phyloP scores from a whole-genome alignment of 2,113 vertebrate species.

The Macaca nemestrina region DNA sequence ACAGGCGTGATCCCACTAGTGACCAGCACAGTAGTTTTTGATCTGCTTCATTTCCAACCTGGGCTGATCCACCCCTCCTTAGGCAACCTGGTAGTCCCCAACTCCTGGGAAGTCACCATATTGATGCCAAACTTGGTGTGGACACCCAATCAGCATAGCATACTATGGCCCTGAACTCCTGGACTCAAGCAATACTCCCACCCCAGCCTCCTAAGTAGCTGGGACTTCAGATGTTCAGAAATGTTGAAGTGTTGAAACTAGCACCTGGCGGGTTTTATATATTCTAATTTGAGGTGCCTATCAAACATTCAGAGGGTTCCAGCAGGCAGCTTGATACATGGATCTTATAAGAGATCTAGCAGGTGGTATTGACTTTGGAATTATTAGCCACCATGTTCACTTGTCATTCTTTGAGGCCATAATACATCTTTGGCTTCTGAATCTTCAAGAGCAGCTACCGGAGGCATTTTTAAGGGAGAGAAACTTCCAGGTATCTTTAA shows the following conservation, averaged over 20 bases:
- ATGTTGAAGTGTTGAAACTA: no score
- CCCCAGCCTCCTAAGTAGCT: neutral
- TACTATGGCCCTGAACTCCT: neutral
- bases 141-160: neutral
- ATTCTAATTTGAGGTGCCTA: neutral
- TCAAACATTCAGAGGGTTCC: neutral
- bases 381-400: neutral
- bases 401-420: conserved; percentile 6
- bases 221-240: neutral
- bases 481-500: neutral
- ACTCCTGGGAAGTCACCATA: neutral
- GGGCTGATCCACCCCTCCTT: neutral
- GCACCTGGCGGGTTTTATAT: neutral
- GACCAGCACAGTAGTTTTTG: neutral
- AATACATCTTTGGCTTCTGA: conserved; percentile 34
- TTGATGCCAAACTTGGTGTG: neutral
- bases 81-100: neutral
- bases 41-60: neutral
- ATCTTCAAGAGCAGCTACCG: neutral
- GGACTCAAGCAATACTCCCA: neutral
- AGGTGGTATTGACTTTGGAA: conserved; percentile 1
- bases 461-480: neutral
- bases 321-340: conserved; percentile 4
- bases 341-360: neutral
- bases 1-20: neutral